Percentiles rank a stretch among this genome's conserved stretches.
Evolutionary conservation across 2,888 invertebrate species (phyloP).

Genomic region (Diaperis boleti): DNA sequence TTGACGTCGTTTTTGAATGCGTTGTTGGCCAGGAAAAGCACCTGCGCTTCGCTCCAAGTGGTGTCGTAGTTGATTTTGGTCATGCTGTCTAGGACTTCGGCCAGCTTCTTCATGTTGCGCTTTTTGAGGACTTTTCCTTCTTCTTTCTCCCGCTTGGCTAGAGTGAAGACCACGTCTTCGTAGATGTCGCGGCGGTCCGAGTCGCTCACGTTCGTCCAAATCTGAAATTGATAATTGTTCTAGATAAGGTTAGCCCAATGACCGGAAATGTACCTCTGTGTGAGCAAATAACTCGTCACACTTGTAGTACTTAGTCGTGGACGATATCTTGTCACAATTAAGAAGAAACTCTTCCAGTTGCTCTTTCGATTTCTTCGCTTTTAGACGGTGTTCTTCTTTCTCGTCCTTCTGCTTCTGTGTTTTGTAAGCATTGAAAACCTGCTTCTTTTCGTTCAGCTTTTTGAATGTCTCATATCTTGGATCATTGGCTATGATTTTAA

Average conservation of each 20-base stretch:
- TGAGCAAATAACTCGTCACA: slow-evolving; percentile 88
- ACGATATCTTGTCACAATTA: slow-evolving; percentile 89
- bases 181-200: slow-evolving; percentile 95
- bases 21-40: slow-evolving; percentile 91
- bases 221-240: slow-evolving; percentile 49
- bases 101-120: slow-evolving; percentile 94
- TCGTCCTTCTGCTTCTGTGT: slow-evolving; percentile 98
- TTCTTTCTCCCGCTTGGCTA: slow-evolving; percentile 96
- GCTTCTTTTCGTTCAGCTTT: slow-evolving; percentile 97
- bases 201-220: slow-evolving; percentile 94
- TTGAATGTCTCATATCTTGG: slow-evolving; percentile 88
- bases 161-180: slow-evolving; percentile 93
- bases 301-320: slow-evolving; percentile 91
- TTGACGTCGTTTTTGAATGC: slow-evolving; percentile 95
- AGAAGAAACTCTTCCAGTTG: slow-evolving; percentile 94
- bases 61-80: slow-evolving; percentile 91
- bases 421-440: slow-evolving; percentile 99
- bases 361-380: slow-evolving; percentile 95
- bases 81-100: slow-evolving; percentile 97
- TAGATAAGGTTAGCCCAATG: neutral
- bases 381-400: slow-evolving; percentile 91
- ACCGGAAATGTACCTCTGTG: slow-evolving; percentile 73
- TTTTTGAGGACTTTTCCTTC: slow-evolving; percentile 91
- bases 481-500: slow-evolving; percentile 81
- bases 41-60: slow-evolving; percentile 99